Percentiles rank a stretch among this genome's conserved stretches.
phyloP scores from a whole-genome alignment of 2,113 vertebrate genomes.

The Odontophorus gujanensis region DNA sequence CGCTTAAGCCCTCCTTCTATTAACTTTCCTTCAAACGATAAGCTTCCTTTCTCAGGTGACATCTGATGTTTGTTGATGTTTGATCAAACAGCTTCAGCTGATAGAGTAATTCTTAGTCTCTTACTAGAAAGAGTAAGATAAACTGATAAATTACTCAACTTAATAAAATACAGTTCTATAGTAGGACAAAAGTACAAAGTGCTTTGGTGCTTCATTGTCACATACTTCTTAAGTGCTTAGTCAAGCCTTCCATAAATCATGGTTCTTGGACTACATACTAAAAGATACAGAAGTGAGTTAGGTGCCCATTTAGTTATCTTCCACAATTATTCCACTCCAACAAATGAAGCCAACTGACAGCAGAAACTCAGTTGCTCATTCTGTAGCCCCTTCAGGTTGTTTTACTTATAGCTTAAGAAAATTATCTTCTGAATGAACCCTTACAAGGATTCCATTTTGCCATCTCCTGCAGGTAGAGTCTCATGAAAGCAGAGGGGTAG shows the following conservation, averaged over 20 bases:
- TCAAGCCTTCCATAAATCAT: neutral
- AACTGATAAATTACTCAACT: neutral
- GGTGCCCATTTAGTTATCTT: neutral
- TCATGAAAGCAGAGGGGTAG: too few species aligned
- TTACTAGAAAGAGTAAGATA: neutral
- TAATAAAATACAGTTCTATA: neutral
- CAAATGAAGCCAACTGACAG: neutral
- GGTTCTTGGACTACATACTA: neutral
- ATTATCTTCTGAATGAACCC: neutral
- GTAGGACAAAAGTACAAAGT: neutral
- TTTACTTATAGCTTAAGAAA: neutral
- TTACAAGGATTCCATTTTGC: neutral
- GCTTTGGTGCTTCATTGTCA: rapidly evolving
- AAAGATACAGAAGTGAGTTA: neutral
- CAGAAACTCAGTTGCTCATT: neutral
- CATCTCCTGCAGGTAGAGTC: neutral
- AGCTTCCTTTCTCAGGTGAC: neutral
- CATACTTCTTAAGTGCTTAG: neutral
- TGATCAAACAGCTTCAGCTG: neutral
- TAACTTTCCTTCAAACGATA: neutral
- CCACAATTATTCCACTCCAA: neutral
- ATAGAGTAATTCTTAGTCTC: neutral
- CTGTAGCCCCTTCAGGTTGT: too few species aligned
- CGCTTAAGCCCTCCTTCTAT: neutral
- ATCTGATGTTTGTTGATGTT: neutral